Conservation (phyloP, 92 coral and sea anemone genomes). For the Muricea muricata region DNA sequence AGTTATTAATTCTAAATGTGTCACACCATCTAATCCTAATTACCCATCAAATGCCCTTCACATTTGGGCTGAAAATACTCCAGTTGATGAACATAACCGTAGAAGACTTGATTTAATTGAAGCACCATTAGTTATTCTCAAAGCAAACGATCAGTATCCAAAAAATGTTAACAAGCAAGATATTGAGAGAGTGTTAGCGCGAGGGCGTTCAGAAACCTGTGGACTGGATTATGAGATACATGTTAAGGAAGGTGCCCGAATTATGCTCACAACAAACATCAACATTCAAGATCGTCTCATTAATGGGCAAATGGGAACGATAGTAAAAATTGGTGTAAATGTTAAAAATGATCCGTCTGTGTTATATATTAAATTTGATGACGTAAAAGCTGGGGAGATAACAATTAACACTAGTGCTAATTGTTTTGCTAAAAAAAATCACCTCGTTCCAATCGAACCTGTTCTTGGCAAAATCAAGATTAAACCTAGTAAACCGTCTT, state of each 20-base stretch:
- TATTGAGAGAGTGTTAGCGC: slow-evolving; percentile 53
- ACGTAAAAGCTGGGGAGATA: too few relatives aligned
- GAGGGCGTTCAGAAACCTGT: slow-evolving; percentile 72
- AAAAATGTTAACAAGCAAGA: too few relatives aligned
- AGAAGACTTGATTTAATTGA: too few relatives aligned
- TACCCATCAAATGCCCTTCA: slow-evolving; percentile 2
- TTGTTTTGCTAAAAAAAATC: slow-evolving; percentile 59
- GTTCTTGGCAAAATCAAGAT: slow-evolving; percentile 64
- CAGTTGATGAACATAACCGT: neutral
- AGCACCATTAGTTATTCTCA: too few relatives aligned
- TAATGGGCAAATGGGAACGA: slow-evolving; percentile 81
- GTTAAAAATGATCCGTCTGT: slow-evolving; percentile 46
- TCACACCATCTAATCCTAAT: neutral
- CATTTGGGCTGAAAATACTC: slow-evolving; percentile 16
- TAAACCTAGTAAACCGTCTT: slow-evolving; percentile 67
- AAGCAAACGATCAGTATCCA: too few relatives aligned
- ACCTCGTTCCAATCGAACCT: slow-evolving; percentile 70
- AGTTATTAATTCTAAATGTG: neutral
- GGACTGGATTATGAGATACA: slow-evolving; percentile 50
- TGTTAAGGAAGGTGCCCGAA: too few relatives aligned
- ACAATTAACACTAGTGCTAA: slow-evolving; percentile 41
- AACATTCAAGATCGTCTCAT: slow-evolving; percentile 40
- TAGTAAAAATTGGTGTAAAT: slow-evolving; percentile 43
- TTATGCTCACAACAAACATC: too few relatives aligned
- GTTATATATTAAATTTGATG: too few relatives aligned